Evolutionary conservation across 2,113 vertebrate species (phyloP).

Genomic region (sheep (Ovis aries)): DNA sequence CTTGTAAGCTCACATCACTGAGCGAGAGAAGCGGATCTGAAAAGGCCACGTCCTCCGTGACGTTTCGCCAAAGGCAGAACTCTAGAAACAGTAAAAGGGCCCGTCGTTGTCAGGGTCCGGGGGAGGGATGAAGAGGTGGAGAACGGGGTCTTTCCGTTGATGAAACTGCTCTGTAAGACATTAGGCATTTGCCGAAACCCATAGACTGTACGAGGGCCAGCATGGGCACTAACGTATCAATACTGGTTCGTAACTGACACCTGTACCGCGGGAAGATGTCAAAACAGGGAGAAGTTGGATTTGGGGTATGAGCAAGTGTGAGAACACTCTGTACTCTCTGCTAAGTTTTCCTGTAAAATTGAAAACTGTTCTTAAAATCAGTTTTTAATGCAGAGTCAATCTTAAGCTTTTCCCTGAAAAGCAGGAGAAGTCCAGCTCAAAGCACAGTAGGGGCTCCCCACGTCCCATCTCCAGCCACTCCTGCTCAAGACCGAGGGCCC

Average conservation of each 20-base stretch:
- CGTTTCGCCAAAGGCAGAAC: background rate
- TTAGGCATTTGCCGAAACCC: accelerated
- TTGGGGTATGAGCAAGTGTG: accelerated
- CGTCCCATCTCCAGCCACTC: accelerated
- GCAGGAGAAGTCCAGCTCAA: accelerated
- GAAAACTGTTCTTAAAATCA: background rate
- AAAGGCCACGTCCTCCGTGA: accelerated
- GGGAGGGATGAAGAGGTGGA: accelerated
- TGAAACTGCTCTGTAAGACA: background rate
- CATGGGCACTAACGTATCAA: accelerated
- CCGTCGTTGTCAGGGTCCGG: accelerated
- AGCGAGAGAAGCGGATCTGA: background rate
- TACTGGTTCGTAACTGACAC: accelerated
- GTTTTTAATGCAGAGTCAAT: background rate
- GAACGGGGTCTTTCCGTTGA: background rate
- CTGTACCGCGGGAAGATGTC: accelerated
- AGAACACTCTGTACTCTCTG: background rate
- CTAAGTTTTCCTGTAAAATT: background rate
- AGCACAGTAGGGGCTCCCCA: background rate
- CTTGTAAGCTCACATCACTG: accelerated
- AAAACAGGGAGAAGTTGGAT: accelerated
- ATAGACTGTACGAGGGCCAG: accelerated
- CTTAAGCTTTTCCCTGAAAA: background rate
- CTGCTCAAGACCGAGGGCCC: background rate
- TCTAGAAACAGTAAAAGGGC: accelerated